These are phyloP conservation scores for Narcine bancroftii DNA, from an alignment of 2,113 vertebrate genomes.

Conservation along the genomic window DNA sequence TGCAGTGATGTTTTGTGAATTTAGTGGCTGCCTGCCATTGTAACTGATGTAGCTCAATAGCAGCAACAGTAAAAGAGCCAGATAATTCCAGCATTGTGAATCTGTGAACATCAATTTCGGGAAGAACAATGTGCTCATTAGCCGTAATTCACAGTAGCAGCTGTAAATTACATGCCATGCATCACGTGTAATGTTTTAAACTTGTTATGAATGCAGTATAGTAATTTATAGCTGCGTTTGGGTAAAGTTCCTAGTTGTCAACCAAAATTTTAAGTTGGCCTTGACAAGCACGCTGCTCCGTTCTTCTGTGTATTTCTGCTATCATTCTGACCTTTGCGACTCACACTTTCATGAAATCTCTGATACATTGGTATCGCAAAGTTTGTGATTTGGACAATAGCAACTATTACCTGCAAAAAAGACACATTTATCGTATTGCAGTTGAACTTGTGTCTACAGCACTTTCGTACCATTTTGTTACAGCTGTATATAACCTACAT, in stretches of 20 bases:
- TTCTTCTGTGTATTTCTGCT: conserved; percentile 6
- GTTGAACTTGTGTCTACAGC: neutral
- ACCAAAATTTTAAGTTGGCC: conserved; percentile 28
- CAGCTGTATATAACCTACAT: neutral
- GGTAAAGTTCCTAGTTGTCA: conserved; percentile 27
- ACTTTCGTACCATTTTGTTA: conserved; percentile 7
- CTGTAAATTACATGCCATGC: conserved; percentile 20
- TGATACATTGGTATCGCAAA: conserved; percentile 1
- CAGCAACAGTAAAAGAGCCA: conserved; percentile 28
- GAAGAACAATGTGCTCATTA: conserved; percentile 30
- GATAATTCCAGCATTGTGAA: conserved; percentile 6
- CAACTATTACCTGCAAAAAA: conserved; percentile 6
- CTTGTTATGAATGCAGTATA: neutral
- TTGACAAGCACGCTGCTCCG: conserved; percentile 10
- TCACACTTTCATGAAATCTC: neutral
- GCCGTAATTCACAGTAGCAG: conserved; percentile 9
- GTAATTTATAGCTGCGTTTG: conserved; percentile 28
- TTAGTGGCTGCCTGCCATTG: conserved; percentile 34
- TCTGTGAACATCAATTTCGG: conserved; percentile 22
- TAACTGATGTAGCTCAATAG: conserved; percentile 33
- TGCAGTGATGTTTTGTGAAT: conserved; percentile 36
- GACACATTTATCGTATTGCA: neutral
- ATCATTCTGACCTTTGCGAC: neutral
- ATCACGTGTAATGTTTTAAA: conserved; percentile 30
- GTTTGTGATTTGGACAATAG: neutral